phyloP scores from a whole-genome alignment of 2,113 vertebrate genomes.

The Chamaea fasciata region DNA sequence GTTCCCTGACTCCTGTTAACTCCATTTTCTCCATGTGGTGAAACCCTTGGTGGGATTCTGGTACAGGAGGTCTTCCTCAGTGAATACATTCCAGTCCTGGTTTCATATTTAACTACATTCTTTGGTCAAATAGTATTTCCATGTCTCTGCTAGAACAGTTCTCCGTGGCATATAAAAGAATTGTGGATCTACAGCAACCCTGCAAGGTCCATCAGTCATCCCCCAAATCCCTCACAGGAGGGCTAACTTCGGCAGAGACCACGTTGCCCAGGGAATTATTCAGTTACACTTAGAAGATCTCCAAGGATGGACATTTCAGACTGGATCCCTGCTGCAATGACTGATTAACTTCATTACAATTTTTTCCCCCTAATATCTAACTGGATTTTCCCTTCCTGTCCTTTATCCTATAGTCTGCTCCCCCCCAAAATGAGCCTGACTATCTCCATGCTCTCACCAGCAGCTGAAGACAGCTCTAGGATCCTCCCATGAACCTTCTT shows the following conservation, averaged over 20 bases:
- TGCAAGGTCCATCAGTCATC: neutral
- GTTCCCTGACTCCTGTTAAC: neutral
- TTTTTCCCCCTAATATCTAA: neutral
- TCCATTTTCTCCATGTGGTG: neutral
- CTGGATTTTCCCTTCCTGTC: neutral
- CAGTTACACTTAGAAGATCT: neutral
- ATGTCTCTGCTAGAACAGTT: neutral
- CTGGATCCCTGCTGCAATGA: neutral
- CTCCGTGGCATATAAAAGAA: neutral
- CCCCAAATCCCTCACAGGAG: neutral
- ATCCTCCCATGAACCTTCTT: neutral
- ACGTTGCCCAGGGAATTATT: fast-evolving
- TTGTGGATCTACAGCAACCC: neutral
- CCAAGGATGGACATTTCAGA: neutral
- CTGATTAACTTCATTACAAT: neutral
- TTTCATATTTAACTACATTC: neutral
- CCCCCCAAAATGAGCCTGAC: neutral
- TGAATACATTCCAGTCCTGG: neutral
- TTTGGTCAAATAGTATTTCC: neutral
- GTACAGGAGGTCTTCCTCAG: neutral
- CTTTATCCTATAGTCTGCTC: neutral
- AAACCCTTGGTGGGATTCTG: neutral
- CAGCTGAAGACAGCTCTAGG: neutral
- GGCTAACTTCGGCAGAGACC: neutral
- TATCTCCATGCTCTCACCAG: neutral